Base-by-base conservation (phyloP, 2,797 vertebrate species). In the Fistularia tabacaria region DNA sequence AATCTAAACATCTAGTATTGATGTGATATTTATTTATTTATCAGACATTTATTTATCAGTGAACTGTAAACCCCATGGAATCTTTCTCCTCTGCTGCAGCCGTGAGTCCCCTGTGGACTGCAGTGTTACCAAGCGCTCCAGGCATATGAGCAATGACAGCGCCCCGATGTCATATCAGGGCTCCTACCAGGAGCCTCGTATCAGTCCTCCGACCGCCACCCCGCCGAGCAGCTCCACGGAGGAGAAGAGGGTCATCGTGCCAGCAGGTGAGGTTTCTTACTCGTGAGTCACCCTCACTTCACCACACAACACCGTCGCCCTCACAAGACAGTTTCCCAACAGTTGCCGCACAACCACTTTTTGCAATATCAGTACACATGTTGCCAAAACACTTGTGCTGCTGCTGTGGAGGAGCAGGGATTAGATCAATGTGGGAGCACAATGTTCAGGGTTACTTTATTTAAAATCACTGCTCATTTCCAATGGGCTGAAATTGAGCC, bases 161-260 rank as follows among this genome's bases (percentile, higher is more conserved):
- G 74, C 76, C 14, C 81, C 85, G 3, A 54, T 91, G 74, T 50
- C 80, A 6, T 93, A 92, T 73, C 88, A 90, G 72, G 10, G 78
- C 25, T 71, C 88, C 0, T 94, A 93, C 79, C 62, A 80, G 0
- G 91, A 93, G 69, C 81, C 86, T 7, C 85, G 89, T 0, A 67
- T 76, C 66, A 92, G 90, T 63, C 90, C 92, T 1, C 88, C 89
- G 44, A 80, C 74, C 8, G 12, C 77, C 49, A 82, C 84, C 6
- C 86, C 88, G 0, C 85, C 86, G 57, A 91, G 75, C 74, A 88
- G 60, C 40, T 44, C 57, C 82, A 86, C 82, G 0, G 92, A 94
- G 62, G 93, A 94, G 82, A 94, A 93, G 84, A 89, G 93, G 69
- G 93, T 94, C 73, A 93, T 94, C 3, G 92, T 94, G 9, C 92